Evolutionary conservation across 1,140 invertebrate genomes (phyloP).

Genomic region (Lepidurus packardi): DNA sequence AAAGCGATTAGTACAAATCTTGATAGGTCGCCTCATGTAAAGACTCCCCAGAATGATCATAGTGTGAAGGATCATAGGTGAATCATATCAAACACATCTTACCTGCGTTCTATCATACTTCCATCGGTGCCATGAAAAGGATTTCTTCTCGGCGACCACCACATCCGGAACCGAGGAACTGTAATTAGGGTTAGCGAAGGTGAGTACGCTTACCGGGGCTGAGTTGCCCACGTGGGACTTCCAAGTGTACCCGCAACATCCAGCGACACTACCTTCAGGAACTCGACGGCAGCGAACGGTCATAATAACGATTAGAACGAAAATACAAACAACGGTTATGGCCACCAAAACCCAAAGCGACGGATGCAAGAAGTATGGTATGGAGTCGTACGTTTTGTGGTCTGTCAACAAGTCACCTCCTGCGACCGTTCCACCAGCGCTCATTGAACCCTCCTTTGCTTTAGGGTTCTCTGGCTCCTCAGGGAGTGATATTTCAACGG

Average conservation of each 20-base stretch:
- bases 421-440: constrained; percentile 27
- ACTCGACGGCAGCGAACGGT: not conserved
- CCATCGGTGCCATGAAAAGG: constrained; percentile 62
- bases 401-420: constrained; percentile 34
- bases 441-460: constrained; percentile 32
- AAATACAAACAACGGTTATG: not conserved
- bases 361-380: constrained; percentile 41
- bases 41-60: not conserved
- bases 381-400: constrained; percentile 7
- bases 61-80: not conserved
- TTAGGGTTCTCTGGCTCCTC: not conserved
- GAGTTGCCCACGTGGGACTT: not conserved
- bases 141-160: constrained; percentile 51
- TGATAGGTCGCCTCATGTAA: no score
- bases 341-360: constrained; percentile 35
- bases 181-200: constrained; percentile 74
- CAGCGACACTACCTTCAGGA: not conserved
- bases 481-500: not conserved
- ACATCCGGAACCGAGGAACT: constrained; percentile 56
- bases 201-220: constrained; percentile 52
- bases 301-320: not conserved
- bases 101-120: constrained; percentile 58
- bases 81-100: not conserved
- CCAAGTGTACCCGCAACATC: not conserved
- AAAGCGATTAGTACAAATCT: not conserved